Base-by-base conservation (phyloP, 2,888 invertebrate species). In the Maniola hyperantus region DNA sequence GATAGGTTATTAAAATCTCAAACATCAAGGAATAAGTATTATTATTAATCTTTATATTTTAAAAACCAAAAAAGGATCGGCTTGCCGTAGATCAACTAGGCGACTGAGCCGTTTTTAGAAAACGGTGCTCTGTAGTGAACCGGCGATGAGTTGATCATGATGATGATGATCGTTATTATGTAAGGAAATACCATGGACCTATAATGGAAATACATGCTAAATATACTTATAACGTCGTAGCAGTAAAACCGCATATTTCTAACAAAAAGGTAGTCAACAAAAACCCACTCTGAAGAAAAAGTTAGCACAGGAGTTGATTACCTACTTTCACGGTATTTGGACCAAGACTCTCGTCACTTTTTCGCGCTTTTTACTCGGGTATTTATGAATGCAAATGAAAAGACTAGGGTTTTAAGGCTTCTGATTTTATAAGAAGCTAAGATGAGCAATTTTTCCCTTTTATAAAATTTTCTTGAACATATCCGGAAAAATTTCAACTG, bases 261-360 rank as follows among this genome's bases (percentile, higher is more conserved):
- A 67, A 68, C 72, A 83, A 85, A 82, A 80, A 77, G 78, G 76
- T 76, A 77, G 76, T 73, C 74, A 79, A 78, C 76, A 79, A 84
- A 83, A 83, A 83, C 74, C 77, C 79, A 80, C 82, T 87, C 85
- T 85, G 82, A 84, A 83, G 83, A 81, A 77, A 83, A 82, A 85
- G 82, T 83, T 84, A 80, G 81, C 83, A 83, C 81, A 81, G 80
- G 80, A 81, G 83, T 83, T 85, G 87, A 87, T 88, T 88, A 85
- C 84, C 81, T 76, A 84, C 85, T 87, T 87, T 86, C 81, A 86
- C 86, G 83, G 84, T 77, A 79, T 88, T 85, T 78, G 80, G 79
- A 85, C 83, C 82, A 79, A 80, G 77, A 85, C 84, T 85, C 86
- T 85, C 84, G 84, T 86, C 87, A 85, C 83, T 83, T 83, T 85